Percentiles rank a stretch among this genome's conserved stretches.
Evolutionary conservation across 2,888 invertebrate species (phyloP).

Genomic region (Autographa gamma): DNA sequence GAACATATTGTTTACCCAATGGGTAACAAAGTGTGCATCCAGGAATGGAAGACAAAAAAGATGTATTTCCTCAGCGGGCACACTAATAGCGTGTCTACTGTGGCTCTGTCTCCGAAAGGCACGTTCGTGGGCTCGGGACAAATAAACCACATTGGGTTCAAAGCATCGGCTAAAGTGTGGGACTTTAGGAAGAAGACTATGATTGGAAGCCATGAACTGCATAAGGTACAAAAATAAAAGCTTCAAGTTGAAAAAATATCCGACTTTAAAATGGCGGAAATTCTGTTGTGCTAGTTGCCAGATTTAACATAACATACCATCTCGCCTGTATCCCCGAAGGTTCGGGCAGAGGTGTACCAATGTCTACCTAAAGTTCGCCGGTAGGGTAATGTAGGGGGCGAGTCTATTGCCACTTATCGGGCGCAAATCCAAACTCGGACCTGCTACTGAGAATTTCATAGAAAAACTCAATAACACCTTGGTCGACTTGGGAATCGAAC

Average conservation of each 20-base stretch:
- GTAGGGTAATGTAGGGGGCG: no score
- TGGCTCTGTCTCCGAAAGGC: conserved; percentile 93
- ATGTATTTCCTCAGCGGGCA: conserved; percentile 94
- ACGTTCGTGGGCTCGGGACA: conserved; percentile 96
- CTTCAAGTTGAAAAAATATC: not conserved
- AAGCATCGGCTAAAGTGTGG: conserved; percentile 96
- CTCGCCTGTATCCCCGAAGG: no score
- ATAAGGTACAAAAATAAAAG: conserved; percentile 89
- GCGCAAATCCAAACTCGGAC: no score
- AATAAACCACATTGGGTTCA: conserved; percentile 96
- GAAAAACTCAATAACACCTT: no score
- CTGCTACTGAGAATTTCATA: no score
- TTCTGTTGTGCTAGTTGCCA: no score
- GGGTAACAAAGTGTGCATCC: conserved; percentile 93
- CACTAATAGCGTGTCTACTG: conserved; percentile 93
- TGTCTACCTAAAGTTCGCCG: no score
- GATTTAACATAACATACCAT: no score
- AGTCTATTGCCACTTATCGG: no score
- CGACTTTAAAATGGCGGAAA: no score
- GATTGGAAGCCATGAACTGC: conserved; percentile 93
- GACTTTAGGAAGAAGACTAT: conserved; percentile 91
- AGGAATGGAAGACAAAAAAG: conserved; percentile 91
- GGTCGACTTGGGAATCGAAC: no score
- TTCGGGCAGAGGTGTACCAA: no score
- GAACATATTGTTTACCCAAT: conserved; percentile 93